phyloP scores from a whole-genome alignment of 2,797 vertebrate genomes.

The Ptychadena robeensis region DNA sequence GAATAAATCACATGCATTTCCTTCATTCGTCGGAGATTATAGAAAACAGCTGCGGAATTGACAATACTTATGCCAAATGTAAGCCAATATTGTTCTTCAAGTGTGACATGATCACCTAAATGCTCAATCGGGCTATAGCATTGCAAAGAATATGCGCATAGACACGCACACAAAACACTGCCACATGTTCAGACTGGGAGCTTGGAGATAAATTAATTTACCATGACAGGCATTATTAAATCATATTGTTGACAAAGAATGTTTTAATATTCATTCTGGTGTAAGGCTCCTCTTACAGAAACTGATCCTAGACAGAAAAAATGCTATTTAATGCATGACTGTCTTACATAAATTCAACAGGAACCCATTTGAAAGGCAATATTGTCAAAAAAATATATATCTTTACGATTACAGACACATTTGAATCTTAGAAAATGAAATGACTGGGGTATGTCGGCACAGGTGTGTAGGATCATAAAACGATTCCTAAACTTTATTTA shows the following conservation, averaged over 20 bases:
- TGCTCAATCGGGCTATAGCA: conserved; percentile 46
- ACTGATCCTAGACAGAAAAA: conserved; percentile 5
- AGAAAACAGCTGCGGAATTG: conserved; percentile 58
- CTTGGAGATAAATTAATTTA: conserved; percentile 17
- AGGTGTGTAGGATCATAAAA: not conserved
- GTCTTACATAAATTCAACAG: conserved; percentile 2
- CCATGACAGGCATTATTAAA: conserved; percentile 42
- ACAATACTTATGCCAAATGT: conserved; percentile 58
- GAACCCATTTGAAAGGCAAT: conserved; percentile 4
- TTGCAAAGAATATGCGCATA: conserved; percentile 21
- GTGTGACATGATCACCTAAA: conserved; percentile 54
- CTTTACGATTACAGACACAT: not conserved
- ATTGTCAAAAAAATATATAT: conserved; percentile 5
- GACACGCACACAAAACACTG: conserved; percentile 24
- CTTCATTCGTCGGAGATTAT: conserved; percentile 55
- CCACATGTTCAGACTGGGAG: conserved; percentile 39
- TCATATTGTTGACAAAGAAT: conserved; percentile 9
- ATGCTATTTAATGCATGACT: not conserved
- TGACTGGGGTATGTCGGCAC: not conserved
- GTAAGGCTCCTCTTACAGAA: conserved; percentile 16
- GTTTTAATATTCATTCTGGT: conserved; percentile 8
- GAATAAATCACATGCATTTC: conserved; percentile 43
- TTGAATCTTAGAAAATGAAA: not conserved
- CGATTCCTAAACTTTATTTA: not conserved
- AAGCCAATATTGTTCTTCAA: conserved; percentile 55